A percentile compares a stretch with the other conserved stretches of the same genome.
These are phyloP conservation scores for Drosophila malerkotliana DNA, from an alignment of 1,140 invertebrate species.

Conservation along the genomic window DNA sequence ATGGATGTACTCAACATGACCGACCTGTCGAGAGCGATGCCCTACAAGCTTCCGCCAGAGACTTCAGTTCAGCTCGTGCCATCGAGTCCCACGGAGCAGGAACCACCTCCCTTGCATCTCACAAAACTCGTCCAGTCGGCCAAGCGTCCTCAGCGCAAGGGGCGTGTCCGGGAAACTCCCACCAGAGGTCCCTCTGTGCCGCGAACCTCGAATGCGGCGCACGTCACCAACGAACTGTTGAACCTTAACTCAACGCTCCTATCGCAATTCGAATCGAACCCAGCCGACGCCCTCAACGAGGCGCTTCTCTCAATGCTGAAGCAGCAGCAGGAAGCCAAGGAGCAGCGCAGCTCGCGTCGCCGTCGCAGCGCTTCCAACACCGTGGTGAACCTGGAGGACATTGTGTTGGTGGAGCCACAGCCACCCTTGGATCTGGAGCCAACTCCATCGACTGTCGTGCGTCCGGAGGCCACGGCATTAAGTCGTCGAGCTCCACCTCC, in stretches of 20 bases:
- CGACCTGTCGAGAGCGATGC: conserved; percentile 66
- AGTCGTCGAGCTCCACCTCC: conserved; percentile 16
- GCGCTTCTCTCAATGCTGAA: conserved; percentile 66
- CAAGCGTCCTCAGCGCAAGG: conserved; percentile 50
- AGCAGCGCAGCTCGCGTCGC: conserved; percentile 16
- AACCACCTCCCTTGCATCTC: conserved; percentile 12
- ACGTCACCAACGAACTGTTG: conserved; percentile 55
- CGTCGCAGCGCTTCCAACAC: conserved; percentile 48
- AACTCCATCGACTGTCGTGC: not conserved
- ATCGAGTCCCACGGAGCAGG: conserved; percentile 67
- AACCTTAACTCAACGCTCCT: conserved; percentile 60
- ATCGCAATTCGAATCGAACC: conserved; percentile 59
- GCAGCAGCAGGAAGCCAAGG: conserved; percentile 51
- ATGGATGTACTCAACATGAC: conserved; percentile 31
- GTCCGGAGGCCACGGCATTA: not conserved
- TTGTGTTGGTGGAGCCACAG: conserved; percentile 72
- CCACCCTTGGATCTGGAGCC: conserved; percentile 23
- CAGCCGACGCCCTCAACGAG: conserved; percentile 63
- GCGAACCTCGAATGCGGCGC: conserved; percentile 32
- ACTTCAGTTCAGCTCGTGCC: conserved; percentile 80
- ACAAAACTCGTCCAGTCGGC: conserved; percentile 8
- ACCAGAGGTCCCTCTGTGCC: not conserved
- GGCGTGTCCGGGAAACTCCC: conserved; percentile 26
- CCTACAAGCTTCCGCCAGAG: conserved; percentile 79
- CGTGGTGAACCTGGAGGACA: conserved; percentile 65